These are phyloP conservation scores for Itoplectis maculator DNA, from an alignment of 2,888 invertebrate species.

Conservation along the genomic window DNA sequence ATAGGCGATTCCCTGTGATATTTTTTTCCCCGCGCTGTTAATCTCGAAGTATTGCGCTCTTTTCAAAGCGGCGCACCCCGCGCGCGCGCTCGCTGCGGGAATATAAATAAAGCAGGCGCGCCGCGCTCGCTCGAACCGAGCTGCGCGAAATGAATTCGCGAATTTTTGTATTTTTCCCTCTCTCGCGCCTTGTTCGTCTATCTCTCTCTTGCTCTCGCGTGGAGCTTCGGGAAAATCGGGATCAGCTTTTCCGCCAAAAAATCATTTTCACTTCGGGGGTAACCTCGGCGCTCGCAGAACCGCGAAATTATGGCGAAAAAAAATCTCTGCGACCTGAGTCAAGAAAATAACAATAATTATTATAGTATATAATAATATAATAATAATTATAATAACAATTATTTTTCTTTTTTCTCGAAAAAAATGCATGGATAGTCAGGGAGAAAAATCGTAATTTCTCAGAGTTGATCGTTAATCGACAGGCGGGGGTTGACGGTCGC, in stretches of 20 bases:
- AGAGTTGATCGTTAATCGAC: not conserved
- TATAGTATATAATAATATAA: not conserved
- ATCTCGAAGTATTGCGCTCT: constrained; percentile 82
- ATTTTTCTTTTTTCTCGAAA: not conserved
- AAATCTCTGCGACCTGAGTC: no score
- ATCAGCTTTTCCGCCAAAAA: constrained; percentile 15
- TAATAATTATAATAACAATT: not conserved
- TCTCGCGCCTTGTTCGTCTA: no score
- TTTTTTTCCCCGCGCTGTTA: constrained; percentile 75
- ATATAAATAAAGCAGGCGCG: constrained; percentile 80
- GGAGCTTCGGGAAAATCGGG: constrained; percentile 23
- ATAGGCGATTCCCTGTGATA: constrained; percentile 77
- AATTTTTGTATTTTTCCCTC: constrained; percentile 57
- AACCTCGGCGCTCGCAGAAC: not conserved
- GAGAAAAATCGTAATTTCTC: no score
- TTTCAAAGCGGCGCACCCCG: no score
- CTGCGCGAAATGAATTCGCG: constrained; percentile 59
- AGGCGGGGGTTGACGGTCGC: not conserved
- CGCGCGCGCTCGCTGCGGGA: constrained; percentile 77
- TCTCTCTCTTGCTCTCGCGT: not conserved
- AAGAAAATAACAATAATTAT: no score
- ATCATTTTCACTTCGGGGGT: not conserved
- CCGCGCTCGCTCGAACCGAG: constrained; percentile 22
- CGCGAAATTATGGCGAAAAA: not conserved
- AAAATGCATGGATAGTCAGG: no score